phyloP scores from a whole-genome alignment of 92 coral and sea anemone genomes.

The Zoanthus solanderi region DNA sequence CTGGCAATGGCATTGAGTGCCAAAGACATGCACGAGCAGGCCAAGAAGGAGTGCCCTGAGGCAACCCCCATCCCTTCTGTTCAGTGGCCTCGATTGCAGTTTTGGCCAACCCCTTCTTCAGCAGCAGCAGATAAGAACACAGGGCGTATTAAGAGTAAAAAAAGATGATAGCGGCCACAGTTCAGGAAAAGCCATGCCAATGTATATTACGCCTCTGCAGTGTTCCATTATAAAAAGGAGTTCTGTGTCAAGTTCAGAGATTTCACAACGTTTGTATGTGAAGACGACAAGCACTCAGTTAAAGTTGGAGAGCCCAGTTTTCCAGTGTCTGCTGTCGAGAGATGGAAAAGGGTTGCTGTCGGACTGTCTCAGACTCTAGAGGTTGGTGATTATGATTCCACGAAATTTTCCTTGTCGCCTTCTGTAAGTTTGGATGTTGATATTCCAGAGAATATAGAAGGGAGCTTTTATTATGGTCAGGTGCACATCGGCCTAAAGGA shows the following conservation, averaged over 20 bases:
- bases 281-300: slow-evolving; percentile 71
- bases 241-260: slow-evolving; percentile 53
- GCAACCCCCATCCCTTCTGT: slow-evolving; percentile 59
- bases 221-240: slow-evolving; percentile 52
- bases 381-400: slow-evolving; percentile 64
- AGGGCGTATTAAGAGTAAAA: slow-evolving; percentile 55
- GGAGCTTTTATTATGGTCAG: slow-evolving; percentile 53
- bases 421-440: slow-evolving; percentile 62
- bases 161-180: slow-evolving; percentile 67
- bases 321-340: slow-evolving; percentile 70
- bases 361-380: slow-evolving; percentile 55
- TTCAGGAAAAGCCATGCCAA: slow-evolving; percentile 57
- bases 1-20: slow-evolving; percentile 68
- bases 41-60: slow-evolving; percentile 40
- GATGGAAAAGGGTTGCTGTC: slow-evolving; percentile 61
- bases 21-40: slow-evolving; percentile 56
- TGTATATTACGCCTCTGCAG: slow-evolving; percentile 57
- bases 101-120: background rate
- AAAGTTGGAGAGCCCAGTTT: slow-evolving; percentile 66
- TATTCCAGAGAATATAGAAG: slow-evolving; percentile 56
- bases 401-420: slow-evolving; percentile 32
- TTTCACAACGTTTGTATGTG: slow-evolving; percentile 60
- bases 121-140: slow-evolving; percentile 50
- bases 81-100: slow-evolving; percentile 66
- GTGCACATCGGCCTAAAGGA: too few relatives aligned